These are phyloP conservation scores for Tetramorium parvispinum DNA, from an alignment of 1,140 invertebrate species.

Conservation along the genomic window DNA sequence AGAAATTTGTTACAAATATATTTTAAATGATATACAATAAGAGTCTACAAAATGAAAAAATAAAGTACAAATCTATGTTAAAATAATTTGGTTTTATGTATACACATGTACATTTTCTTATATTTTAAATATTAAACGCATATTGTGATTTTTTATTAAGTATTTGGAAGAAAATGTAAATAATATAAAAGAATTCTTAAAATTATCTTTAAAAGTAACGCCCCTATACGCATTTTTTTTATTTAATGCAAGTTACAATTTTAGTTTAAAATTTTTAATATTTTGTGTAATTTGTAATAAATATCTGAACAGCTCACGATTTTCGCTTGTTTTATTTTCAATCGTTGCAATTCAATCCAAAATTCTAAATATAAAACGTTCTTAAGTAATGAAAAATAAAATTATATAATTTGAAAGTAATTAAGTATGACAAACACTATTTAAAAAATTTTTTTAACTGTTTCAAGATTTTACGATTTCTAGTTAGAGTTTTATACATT, in stretches of 20 bases:
- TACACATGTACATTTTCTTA: background rate
- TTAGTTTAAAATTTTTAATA: background rate
- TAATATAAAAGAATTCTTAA: background rate
- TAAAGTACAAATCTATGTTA: background rate
- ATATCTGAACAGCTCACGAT: background rate
- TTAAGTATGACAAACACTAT: background rate
- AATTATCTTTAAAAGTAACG: background rate
- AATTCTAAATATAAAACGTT: background rate
- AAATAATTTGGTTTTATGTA: background rate
- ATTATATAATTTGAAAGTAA: background rate
- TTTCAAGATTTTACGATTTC: background rate
- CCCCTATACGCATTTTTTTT: background rate
- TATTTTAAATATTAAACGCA: background rate
- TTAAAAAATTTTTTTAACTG: background rate
- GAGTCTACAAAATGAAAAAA: conserved; percentile 9
- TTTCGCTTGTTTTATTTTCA: background rate
- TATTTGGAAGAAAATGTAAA: background rate
- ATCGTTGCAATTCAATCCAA: background rate
- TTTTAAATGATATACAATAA: conserved; percentile 15
- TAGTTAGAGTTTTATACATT: background rate
- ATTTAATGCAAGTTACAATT: background rate
- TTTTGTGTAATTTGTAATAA: background rate
- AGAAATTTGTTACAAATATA: background rate
- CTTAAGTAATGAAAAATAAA: background rate
- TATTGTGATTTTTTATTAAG: background rate